Base-by-base conservation (phyloP, 2,797 vertebrate species). In the Trachops cirrhosus region DNA sequence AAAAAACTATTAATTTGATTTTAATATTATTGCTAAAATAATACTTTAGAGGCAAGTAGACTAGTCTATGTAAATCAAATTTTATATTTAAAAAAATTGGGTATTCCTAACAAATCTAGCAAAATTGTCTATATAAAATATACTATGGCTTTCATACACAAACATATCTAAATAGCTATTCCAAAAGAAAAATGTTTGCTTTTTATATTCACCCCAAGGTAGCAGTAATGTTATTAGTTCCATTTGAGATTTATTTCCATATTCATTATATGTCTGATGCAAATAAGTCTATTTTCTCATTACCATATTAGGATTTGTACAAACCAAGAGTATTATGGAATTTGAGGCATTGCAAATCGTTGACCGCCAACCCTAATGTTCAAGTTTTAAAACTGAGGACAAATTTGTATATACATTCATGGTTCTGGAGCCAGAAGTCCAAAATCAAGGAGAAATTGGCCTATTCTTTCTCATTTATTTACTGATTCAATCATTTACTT, bases 1-100 rank as follows among this genome's bases (percentile, higher is more conserved):
- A 48, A 50, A 68, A 73, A 46, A 34, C 29, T 93, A 52, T 96
- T 94, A 86, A 96, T 95, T 92, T 97, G 68, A 88, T 89, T 96
- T 93, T 92, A 67, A 67, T 32, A 48, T 83, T 48, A 84, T 48
- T 67, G 32, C 80, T 67, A 67, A 84, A 84, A 67, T 84, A 48
- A 84, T 48, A 84, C 41, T 84, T 83, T 26, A 46, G 41, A 67
- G 32, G 59, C 41, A 67, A 89, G 39, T 85, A 73, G 44, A 90
- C 68, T 85, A 83, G 5, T 52, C 24, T 71, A 68, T 18, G 15
- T 37, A 88, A n/a, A 73, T 44, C 74, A 95, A 89, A 26, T 73
- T 79, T 92, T 71, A 84, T 62, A 79, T 59, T 26, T 62, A 32
- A 44, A 93, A 93, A 95, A 92, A 24, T 44, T 39, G 70, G n/a